These are phyloP conservation scores for Struthio camelus DNA, from an alignment of 2,113 vertebrate species.

Conservation along the genomic window DNA sequence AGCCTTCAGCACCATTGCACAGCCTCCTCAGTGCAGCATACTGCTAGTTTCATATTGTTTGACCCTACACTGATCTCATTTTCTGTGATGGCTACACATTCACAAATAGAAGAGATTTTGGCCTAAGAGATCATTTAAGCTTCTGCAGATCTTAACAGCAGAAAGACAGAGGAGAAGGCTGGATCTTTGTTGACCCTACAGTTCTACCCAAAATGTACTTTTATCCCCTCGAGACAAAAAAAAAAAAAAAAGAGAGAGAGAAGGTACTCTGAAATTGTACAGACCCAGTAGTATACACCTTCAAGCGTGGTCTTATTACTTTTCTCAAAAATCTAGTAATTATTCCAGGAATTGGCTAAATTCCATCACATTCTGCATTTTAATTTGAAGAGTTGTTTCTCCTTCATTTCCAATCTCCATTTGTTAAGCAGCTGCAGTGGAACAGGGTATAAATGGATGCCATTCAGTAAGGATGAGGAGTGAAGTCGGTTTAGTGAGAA, in stretches of 20 bases:
- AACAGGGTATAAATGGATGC: background rate
- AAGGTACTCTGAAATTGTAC: background rate
- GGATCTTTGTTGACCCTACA: background rate
- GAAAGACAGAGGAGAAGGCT: background rate
- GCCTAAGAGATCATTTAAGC: background rate
- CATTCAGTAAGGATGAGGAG: background rate
- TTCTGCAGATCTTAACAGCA: background rate
- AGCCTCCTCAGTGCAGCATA: background rate
- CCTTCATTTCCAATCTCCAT: background rate
- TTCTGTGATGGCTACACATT: background rate
- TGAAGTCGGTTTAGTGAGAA: background rate
- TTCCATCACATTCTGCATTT: background rate
- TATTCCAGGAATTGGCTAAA: background rate
- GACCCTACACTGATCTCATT: background rate
- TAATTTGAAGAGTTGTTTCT: background rate
- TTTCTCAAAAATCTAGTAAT: background rate
- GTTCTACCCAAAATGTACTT: background rate
- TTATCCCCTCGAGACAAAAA: background rate
- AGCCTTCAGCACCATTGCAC: background rate
- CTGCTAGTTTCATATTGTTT: rapidly evolving
- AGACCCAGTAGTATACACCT: background rate
- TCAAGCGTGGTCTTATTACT: background rate
- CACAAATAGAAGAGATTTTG: background rate
- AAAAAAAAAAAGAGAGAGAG: background rate
- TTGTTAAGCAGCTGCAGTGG: background rate